Conservation (phyloP, 2,113 vertebrate genomes). For the Macquaria ambigua region DNA sequence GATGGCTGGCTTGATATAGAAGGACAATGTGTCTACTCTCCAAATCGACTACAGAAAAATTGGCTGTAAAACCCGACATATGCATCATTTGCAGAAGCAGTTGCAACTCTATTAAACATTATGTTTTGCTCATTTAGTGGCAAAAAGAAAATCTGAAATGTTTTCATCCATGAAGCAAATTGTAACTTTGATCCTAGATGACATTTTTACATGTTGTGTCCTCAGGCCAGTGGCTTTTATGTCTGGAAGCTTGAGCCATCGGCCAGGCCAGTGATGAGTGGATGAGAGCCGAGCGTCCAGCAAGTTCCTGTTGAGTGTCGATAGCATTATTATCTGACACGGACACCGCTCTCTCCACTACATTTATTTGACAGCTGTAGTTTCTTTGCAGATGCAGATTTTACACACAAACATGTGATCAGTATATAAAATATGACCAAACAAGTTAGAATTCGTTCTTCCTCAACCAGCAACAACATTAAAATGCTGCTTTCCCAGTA, state of each 20-base stretch:
- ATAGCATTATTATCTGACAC: conserved; percentile 7
- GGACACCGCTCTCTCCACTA: background rate
- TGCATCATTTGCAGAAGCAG: conserved; percentile 21
- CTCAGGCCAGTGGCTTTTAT: conserved; percentile 21
- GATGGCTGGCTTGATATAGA: conserved; percentile 33
- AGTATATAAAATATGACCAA: background rate
- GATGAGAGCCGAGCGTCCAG: conserved; percentile 2
- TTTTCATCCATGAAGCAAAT: conserved; percentile 15
- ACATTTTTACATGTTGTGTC: conserved; percentile 29
- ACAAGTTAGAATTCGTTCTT: background rate
- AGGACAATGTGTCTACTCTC: conserved; percentile 31
- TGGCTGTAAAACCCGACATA: conserved; percentile 14
- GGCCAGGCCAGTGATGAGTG: conserved; percentile 13
- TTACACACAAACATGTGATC: background rate
- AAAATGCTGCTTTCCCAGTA: background rate
- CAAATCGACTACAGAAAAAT: background rate
- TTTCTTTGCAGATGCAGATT: background rate
- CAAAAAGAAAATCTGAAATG: conserved; percentile 3
- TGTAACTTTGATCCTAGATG: background rate
- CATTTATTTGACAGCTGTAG: background rate
- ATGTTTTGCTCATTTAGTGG: conserved; percentile 1
- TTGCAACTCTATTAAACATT: background rate
- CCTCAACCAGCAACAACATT: too few relatives aligned
- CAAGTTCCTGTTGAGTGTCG: background rate
- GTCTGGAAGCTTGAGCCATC: background rate